Conservation (phyloP, 2,797 vertebrate genomes). For the Sylvilagus floridanus region DNA sequence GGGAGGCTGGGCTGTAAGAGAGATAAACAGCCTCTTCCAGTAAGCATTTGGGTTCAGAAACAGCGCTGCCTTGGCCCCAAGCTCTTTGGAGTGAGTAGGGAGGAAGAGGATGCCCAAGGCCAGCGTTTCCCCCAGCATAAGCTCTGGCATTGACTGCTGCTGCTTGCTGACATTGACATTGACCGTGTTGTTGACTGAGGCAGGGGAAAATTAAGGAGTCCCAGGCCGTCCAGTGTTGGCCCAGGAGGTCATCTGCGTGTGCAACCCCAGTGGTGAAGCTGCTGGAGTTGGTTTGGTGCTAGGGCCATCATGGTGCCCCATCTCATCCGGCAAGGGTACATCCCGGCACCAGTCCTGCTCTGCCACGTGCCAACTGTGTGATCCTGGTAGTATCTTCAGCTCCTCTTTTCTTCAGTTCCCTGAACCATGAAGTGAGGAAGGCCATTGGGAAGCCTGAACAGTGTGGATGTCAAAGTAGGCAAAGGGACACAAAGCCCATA, state of each 20-base stretch:
- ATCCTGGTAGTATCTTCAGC: rapidly evolving
- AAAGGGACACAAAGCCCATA: rapidly evolving
- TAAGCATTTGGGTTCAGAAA: neutral
- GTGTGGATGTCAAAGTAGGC: rapidly evolving
- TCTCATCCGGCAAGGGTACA: neutral
- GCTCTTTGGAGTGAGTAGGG: neutral
- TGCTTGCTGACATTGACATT: too few relatives aligned
- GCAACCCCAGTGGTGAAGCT: rapidly evolving
- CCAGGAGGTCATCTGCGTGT: rapidly evolving
- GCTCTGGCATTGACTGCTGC: neutral
- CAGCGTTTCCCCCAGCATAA: rapidly evolving
- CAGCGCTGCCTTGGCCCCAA: neutral
- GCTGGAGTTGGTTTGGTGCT: neutral
- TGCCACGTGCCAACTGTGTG: neutral
- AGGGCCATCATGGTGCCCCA: rapidly evolving
- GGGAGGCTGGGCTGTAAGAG: neutral
- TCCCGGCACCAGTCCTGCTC: neutral
- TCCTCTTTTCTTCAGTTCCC: neutral
- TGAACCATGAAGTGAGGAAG: neutral
- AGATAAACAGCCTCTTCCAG: neutral
- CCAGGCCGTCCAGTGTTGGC: neutral
- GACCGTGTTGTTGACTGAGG: neutral
- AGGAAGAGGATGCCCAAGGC: neutral
- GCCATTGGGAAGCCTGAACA: neutral
- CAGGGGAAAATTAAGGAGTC: neutral